Conservation (phyloP, 2,113 vertebrate genomes). For the Bolborhynchus lineola region DNA sequence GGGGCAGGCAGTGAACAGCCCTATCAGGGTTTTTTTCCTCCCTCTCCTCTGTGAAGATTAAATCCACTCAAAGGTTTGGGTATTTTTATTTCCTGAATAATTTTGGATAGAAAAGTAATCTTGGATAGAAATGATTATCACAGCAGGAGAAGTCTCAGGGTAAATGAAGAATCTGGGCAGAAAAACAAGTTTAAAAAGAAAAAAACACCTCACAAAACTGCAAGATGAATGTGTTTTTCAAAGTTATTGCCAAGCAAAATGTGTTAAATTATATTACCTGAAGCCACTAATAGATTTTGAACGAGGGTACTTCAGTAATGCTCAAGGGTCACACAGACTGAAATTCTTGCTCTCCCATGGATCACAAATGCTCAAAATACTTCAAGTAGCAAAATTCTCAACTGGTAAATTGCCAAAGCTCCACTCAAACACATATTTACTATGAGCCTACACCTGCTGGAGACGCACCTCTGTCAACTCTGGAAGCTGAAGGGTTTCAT, state of each 20-base stretch:
- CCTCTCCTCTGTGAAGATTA: neutral
- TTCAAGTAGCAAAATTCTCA: neutral
- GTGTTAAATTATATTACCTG: conserved; percentile 21
- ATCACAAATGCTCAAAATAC: neutral
- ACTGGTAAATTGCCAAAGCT: neutral
- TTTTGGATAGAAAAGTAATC: conserved; percentile 16
- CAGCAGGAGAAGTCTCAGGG: conserved; percentile 12
- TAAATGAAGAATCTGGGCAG: conserved; percentile 50
- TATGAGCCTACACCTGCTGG: neutral
- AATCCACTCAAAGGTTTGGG: neutral
- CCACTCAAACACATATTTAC: neutral
- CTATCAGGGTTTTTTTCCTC: accelerated
- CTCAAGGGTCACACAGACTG: neutral
- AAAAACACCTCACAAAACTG: neutral
- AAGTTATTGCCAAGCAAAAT: neutral
- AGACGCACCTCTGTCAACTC: neutral
- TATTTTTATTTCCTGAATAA: neutral
- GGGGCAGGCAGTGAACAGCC: neutral
- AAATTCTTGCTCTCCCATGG: neutral
- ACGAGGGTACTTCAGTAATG: neutral
- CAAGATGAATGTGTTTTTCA: neutral
- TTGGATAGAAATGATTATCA: conserved; percentile 30
- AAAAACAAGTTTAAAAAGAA: neutral
- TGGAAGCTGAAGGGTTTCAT: neutral
- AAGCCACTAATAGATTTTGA: neutral